phyloP scores from a whole-genome alignment of 2,888 invertebrate species.

The Biston stratarius region DNA sequence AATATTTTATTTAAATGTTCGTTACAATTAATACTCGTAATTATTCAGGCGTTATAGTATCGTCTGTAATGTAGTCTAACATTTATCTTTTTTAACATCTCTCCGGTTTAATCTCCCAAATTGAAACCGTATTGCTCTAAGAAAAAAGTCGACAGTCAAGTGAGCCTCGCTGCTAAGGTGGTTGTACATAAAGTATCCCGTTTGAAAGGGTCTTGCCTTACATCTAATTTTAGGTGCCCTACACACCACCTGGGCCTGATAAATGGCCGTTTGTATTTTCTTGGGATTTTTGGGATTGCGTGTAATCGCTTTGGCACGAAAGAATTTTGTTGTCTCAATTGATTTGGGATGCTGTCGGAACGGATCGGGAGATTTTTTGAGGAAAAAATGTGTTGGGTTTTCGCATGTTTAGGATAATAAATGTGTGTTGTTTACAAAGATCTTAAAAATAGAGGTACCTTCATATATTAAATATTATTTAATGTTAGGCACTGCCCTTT shows the following conservation, averaged over 20 bases:
- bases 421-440: not conserved
- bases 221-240: constrained; percentile 61
- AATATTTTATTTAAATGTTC: no score
- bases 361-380: constrained; percentile 2
- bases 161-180: constrained; percentile 9
- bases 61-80: no score
- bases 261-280: constrained; percentile 51
- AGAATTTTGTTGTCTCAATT: constrained; percentile 31
- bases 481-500: no score
- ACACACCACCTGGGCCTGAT: constrained; percentile 60
- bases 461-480: no score
- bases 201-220: constrained; percentile 51
- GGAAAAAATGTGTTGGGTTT: not conserved
- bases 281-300: constrained; percentile 48
- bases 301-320: constrained; percentile 35
- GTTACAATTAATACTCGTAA: no score
- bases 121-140: not conserved
- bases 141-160: not conserved
- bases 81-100: constrained; percentile 4
- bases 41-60: no score
- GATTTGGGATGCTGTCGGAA: constrained; percentile 12
- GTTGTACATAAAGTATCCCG: constrained; percentile 38
- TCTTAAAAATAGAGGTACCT: no score
- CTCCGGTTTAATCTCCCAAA: not conserved
- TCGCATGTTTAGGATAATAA: not conserved